These are phyloP conservation scores for Oreochromis spilurus DNA, from an alignment of 2,113 vertebrate genomes.

Conservation along the genomic window DNA sequence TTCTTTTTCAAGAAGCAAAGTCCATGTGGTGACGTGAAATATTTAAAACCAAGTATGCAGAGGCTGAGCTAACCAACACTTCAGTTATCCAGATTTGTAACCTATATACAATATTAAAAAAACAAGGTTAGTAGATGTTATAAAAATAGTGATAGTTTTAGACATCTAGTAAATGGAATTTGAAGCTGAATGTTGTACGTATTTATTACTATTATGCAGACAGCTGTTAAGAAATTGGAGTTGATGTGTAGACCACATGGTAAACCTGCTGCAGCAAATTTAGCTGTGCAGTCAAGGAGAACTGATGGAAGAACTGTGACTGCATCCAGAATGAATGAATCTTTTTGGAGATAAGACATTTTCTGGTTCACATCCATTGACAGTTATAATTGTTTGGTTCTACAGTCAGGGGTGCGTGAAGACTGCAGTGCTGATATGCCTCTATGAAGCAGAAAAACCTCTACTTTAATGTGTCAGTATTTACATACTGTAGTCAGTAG, in stretches of 20 bases:
- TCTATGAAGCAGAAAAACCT: background rate
- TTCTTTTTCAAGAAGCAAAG: background rate
- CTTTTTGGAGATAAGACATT: background rate
- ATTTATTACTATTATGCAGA: background rate
- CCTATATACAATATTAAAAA: background rate
- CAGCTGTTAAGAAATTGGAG: background rate
- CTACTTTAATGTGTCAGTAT: background rate
- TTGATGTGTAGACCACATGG: background rate
- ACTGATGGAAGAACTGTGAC: constrained; percentile 32
- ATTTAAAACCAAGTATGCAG: background rate
- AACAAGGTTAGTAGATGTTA: background rate
- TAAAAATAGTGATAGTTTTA: background rate
- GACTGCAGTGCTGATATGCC: background rate
- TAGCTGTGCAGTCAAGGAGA: constrained; percentile 12
- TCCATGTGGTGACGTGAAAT: background rate
- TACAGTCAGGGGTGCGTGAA: background rate
- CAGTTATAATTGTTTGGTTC: background rate
- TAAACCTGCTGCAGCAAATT: constrained; percentile 8
- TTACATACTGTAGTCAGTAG: background rate
- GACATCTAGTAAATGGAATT: background rate
- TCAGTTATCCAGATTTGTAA: background rate
- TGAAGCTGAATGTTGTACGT: background rate
- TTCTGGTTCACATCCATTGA: background rate
- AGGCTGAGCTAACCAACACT: background rate
- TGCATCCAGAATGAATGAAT: constrained; percentile 17